Conservation (phyloP, 2,113 vertebrate species). For the Marcusenius ussheri region DNA sequence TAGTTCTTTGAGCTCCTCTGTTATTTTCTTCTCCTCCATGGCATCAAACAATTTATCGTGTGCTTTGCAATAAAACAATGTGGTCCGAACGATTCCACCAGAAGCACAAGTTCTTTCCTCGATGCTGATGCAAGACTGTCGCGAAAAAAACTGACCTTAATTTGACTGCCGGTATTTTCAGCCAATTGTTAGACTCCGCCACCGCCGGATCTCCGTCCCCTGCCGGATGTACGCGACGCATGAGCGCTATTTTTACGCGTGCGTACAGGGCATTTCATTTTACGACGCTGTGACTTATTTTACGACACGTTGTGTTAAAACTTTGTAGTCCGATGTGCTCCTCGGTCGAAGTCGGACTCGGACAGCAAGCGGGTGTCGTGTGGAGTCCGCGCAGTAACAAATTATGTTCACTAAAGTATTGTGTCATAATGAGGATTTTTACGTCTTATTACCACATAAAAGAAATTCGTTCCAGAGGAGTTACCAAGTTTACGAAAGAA, state of each 20-base stretch:
- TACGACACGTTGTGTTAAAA: neutral
- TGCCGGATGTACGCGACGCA: neutral
- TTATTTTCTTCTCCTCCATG: conserved; percentile 50
- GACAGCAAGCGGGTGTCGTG: neutral
- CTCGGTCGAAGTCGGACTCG: neutral
- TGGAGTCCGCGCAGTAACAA: neutral
- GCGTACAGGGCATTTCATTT: neutral
- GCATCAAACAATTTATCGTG: neutral
- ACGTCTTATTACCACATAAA: neutral
- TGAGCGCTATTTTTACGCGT: neutral
- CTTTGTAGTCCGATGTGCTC: neutral
- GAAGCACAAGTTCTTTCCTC: neutral
- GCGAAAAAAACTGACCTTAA: conserved; percentile 11
- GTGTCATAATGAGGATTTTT: neutral
- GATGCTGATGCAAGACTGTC: conserved; percentile 38
- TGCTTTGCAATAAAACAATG: neutral
- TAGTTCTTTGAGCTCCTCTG: conserved; percentile 55
- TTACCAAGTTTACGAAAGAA: neutral
- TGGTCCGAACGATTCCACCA: neutral
- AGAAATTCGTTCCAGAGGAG: neutral
- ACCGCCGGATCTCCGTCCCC: neutral
- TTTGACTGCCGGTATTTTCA: neutral
- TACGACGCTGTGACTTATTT: neutral
- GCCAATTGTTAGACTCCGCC: neutral
- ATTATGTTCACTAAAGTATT: neutral